Evolutionary conservation across 1,140 invertebrate genomes (phyloP).

Genomic region (Caerostris darwini): DNA sequence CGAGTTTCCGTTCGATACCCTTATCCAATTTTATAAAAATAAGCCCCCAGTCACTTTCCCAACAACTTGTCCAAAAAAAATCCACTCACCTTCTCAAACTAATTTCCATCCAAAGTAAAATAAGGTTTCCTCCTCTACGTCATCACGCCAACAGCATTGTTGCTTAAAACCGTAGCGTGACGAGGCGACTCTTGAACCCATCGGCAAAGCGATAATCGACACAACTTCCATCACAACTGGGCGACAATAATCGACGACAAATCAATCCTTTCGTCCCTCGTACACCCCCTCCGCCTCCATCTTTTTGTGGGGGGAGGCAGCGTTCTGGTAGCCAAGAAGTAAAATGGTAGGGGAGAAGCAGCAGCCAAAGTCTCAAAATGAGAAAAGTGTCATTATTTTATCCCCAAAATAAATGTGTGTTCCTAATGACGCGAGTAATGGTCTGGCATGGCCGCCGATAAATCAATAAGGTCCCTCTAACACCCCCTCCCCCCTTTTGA

Average conservation of each 20-base stretch:
- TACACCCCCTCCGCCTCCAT: not conserved
- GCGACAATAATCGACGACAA: conserved; percentile 77
- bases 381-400: conserved; percentile 78
- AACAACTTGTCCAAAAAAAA: not conserved
- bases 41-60: not conserved
- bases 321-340: conserved; percentile 66
- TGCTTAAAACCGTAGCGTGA: conserved; percentile 13
- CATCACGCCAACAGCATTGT: not conserved
- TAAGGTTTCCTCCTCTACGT: not conserved
- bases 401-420: conserved; percentile 77
- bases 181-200: conserved; percentile 40
- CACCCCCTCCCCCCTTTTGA: not conserved
- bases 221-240: conserved; percentile 47
- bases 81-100: not conserved
- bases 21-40: conserved; percentile 11
- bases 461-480: conserved; percentile 62
- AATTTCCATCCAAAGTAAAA: not conserved
- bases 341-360: conserved; percentile 6
- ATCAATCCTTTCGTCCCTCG: conserved; percentile 72
- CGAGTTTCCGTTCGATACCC: not conserved
- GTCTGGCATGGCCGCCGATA: conserved; percentile 73
- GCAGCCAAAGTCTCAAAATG: conserved; percentile 67
- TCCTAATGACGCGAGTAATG: conserved; percentile 77
- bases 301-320: not conserved
- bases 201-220: conserved; percentile 76